A percentile compares a stretch with the other conserved stretches of the same genome.
phyloP scores from a whole-genome alignment of 2,888 invertebrate genomes.

The Alitta virens region DNA sequence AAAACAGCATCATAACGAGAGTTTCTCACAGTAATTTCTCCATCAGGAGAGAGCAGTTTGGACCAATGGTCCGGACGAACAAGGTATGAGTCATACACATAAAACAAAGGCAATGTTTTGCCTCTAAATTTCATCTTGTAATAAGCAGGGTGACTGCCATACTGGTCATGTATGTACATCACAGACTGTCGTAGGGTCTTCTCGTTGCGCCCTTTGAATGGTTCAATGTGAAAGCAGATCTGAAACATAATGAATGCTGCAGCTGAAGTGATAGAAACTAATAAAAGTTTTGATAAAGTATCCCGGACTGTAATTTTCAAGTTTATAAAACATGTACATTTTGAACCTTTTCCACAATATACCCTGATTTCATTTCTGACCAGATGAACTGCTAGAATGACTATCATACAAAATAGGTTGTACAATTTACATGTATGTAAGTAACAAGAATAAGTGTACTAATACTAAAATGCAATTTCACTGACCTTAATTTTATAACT shows the following conservation, averaged over 20 bases:
- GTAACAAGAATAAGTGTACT: no score
- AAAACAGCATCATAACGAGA: slow-evolving; percentile 64
- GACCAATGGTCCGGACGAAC: slow-evolving; percentile 62
- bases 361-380: not conserved
- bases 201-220: slow-evolving; percentile 58
- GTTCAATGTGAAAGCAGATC: slow-evolving; percentile 65
- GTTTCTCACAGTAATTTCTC: slow-evolving; percentile 60
- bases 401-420: no score
- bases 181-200: slow-evolving; percentile 51
- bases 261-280: not conserved
- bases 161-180: slow-evolving; percentile 53
- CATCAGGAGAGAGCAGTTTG: slow-evolving; percentile 50
- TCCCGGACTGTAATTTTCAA: no score
- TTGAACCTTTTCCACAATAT: not conserved
- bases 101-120: slow-evolving; percentile 62
- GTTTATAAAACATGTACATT: no score
- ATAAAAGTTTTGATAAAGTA: not conserved
- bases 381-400: not conserved
- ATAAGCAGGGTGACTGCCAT: slow-evolving; percentile 63
- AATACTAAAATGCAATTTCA: no score
- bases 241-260: slow-evolving; percentile 38
- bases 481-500: slow-evolving; percentile 57
- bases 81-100: slow-evolving; percentile 68
- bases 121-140: slow-evolving; percentile 53
- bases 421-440: no score